A percentile compares a stretch with the other conserved stretches of the same genome.
These are phyloP conservation scores for Meriones psammophilus DNA, from an alignment of 2,797 vertebrate species.

Conservation along the genomic window DNA sequence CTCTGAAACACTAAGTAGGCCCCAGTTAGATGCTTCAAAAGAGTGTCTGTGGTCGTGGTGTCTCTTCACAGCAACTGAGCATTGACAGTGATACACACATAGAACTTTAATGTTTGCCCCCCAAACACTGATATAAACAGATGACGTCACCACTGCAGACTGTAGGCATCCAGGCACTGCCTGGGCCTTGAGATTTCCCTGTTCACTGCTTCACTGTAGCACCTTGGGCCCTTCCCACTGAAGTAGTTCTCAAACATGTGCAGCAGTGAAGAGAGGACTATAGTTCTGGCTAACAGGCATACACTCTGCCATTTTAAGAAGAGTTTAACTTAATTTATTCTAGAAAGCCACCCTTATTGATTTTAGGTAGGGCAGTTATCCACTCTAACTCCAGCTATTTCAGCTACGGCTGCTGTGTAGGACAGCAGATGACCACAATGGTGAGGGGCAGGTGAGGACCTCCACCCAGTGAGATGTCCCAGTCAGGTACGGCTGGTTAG, in stretches of 20 bases:
- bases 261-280: background rate
- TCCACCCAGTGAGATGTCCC: background rate
- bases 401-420: too few relatives aligned
- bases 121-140: too few relatives aligned
- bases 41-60: background rate
- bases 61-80: background rate
- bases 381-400: background rate
- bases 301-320: background rate
- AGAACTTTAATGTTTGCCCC: background rate
- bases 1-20: background rate
- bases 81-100: background rate
- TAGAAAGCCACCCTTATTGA: background rate
- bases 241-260: constrained; percentile 11
- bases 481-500: background rate
- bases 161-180: too few relatives aligned
- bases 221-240: background rate
- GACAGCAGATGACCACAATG: background rate
- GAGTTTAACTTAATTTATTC: background rate
- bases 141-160: too few relatives aligned
- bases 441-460: background rate
- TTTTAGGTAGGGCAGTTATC: background rate
- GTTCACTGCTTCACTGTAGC: background rate
- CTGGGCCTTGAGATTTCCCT: background rate
- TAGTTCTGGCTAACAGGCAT: background rate
- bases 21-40: background rate